Conservation (phyloP, 2,113 vertebrate genomes). For the Crotalus horridus region DNA sequence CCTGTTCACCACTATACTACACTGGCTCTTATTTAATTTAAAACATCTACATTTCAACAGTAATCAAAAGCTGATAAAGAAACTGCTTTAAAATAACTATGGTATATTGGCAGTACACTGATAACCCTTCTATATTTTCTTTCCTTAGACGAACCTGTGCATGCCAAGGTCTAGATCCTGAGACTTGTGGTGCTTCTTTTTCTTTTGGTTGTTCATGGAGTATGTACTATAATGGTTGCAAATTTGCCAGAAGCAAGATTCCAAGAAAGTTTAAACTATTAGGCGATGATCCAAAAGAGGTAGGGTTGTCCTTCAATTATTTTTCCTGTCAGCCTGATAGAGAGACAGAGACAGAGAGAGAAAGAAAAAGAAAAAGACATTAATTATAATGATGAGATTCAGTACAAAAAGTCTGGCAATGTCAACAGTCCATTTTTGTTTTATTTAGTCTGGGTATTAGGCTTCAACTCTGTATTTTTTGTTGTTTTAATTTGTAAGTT, state of each 20-base stretch:
- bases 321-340: slow-evolving; percentile 27
- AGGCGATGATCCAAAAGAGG: slow-evolving; percentile 92
- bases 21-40: background rate
- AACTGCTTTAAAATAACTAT: background rate
- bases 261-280: slow-evolving; percentile 95
- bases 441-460: background rate
- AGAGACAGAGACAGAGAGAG: too few relatives aligned
- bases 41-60: background rate
- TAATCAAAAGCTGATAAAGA: background rate
- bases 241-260: slow-evolving; percentile 96
- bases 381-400: slow-evolving; percentile 10
- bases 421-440: background rate
- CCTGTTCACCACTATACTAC: background rate
- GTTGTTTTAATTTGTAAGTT: background rate
- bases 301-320: slow-evolving; percentile 61
- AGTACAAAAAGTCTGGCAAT: background rate
- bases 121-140: slow-evolving; percentile 24
- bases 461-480: background rate
- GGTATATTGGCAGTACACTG: background rate
- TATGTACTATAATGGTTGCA: slow-evolving; percentile 99
- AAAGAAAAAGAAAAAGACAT: background rate
- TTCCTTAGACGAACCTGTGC: slow-evolving; percentile 88
- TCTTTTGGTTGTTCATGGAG: slow-evolving; percentile 99
- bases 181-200: slow-evolving; percentile 93
- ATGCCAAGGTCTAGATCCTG: slow-evolving; percentile 91